Evolutionary conservation across 2,888 invertebrate genomes (phyloP).

Genomic region (Caenorhabditis japonica): DNA sequence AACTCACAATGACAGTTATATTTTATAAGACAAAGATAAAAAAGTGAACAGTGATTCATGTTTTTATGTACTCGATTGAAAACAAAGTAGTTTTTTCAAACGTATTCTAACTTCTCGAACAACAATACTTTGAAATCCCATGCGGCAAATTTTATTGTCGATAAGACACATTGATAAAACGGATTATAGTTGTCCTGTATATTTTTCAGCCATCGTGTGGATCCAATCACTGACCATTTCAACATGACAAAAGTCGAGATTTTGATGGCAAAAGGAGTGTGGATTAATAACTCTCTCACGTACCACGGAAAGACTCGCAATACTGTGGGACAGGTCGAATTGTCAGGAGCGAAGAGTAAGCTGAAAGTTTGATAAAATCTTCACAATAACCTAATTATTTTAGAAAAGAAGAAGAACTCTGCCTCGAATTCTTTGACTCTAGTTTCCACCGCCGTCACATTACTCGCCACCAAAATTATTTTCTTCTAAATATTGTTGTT

Average conservation of each 20-base stretch:
- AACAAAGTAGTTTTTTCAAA: no score
- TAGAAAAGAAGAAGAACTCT: slow-evolving; percentile 22
- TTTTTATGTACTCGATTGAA: no score
- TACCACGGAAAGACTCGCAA: slow-evolving; percentile 48
- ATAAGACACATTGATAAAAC: no score
- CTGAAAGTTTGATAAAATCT: neutral
- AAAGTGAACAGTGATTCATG: no score
- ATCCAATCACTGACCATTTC: slow-evolving; percentile 34
- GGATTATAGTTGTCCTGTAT: no score
- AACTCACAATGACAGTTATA: no score
- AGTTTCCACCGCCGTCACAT: slow-evolving; percentile 32
- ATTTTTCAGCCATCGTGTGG: slow-evolving; percentile 21
- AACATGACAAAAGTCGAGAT: slow-evolving; percentile 29
- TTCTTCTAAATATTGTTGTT: neutral
- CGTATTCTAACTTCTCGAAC: no score
- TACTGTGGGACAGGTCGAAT: slow-evolving; percentile 21
- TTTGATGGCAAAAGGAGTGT: slow-evolving; percentile 38
- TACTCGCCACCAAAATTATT: slow-evolving; percentile 17
- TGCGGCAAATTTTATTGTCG: no score
- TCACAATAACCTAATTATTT: neutral
- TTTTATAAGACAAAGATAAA: no score
- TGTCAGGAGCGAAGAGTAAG: slow-evolving; percentile 31
- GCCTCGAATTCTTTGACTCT: slow-evolving; percentile 9
- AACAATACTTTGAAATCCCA: no score
- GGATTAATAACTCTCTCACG: slow-evolving; percentile 18